A percentile compares a stretch with the other conserved stretches of the same genome.
Evolutionary conservation across 2,797 vertebrate genomes (phyloP).

Genomic region (Girardinus metallicus): DNA sequence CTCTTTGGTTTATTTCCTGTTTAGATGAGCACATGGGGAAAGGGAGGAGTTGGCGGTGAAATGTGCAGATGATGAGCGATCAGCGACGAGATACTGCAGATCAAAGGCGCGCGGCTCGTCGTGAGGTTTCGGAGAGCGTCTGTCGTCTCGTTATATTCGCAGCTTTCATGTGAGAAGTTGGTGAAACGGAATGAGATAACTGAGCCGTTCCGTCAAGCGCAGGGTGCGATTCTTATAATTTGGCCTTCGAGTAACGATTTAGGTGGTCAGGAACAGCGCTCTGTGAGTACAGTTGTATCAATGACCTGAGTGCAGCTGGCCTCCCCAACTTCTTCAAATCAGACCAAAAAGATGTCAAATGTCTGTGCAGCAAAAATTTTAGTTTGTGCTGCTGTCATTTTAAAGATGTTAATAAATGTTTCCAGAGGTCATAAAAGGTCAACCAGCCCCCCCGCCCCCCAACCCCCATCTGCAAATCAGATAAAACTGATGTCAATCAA

Average conservation of each 20-base stretch:
- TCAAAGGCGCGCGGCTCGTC: constrained; percentile 54
- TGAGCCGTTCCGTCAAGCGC: constrained; percentile 34
- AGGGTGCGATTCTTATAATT: constrained; percentile 44
- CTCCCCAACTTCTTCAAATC: too few species aligned
- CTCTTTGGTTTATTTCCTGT: constrained; percentile 46
- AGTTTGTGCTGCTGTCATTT: background rate
- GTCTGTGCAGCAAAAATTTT: background rate
- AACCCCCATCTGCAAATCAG: too few species aligned
- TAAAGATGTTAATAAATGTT: too few species aligned
- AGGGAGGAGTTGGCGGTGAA: constrained; percentile 12
- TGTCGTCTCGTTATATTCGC: constrained; percentile 58
- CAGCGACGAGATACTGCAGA: constrained; percentile 51
- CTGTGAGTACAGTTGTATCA: background rate
- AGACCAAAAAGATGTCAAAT: background rate
- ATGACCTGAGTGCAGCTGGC: too few species aligned
- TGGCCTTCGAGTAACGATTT: constrained; percentile 34
- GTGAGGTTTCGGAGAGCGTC: constrained; percentile 63
- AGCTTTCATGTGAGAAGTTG: constrained; percentile 68
- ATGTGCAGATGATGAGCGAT: constrained; percentile 28
- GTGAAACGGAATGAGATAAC: constrained; percentile 52
- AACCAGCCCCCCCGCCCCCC: too few species aligned
- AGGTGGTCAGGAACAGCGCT: constrained; percentile 22
- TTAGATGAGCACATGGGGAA: constrained; percentile 38
- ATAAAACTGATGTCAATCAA: too few species aligned
- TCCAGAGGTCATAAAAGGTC: too few species aligned